These are phyloP conservation scores for Xestia ashworthii DNA, from an alignment of 2,888 invertebrate genomes.

Conservation along the genomic window DNA sequence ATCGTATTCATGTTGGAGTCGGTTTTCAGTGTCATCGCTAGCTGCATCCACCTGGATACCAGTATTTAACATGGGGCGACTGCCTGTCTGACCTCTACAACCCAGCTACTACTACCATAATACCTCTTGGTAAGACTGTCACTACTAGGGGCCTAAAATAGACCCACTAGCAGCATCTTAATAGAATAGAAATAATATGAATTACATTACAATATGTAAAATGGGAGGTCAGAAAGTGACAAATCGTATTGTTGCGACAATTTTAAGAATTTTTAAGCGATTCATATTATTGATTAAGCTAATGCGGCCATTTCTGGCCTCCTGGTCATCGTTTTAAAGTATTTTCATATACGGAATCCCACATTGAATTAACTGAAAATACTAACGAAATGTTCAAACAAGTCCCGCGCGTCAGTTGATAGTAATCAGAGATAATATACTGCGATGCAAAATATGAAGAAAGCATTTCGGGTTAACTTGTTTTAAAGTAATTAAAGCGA, in stretches of 20 bases:
- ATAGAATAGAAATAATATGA: too few relatives aligned
- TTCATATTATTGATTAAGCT: too few relatives aligned
- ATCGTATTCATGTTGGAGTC: not conserved
- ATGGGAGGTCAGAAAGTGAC: too few relatives aligned
- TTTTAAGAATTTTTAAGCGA: too few relatives aligned
- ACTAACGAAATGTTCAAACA: conserved; percentile 32
- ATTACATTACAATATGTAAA: too few relatives aligned
- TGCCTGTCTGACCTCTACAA: not conserved
- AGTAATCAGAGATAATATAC: conserved; percentile 68
- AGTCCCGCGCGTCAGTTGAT: conserved; percentile 56
- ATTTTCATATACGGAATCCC: conserved; percentile 43
- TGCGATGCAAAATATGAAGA: conserved; percentile 68
- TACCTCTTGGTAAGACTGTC: not conserved
- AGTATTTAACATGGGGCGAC: not conserved
- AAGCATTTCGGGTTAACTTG: conserved; percentile 58
- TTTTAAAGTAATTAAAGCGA: conserved; percentile 65
- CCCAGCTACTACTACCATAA: not conserved
- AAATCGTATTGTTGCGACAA: too few relatives aligned
- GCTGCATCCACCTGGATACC: not conserved
- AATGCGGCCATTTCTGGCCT: too few relatives aligned
- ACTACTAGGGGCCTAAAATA: too few relatives aligned
- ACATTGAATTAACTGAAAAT: conserved; percentile 1
- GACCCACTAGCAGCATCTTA: too few relatives aligned
- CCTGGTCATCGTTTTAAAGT: not conserved
- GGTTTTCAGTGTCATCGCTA: not conserved